Evolutionary conservation across 2,888 invertebrate genomes (phyloP), one percentile per base, ranked within the genome.

Genomic region (Epicampocera succincta): DNA sequence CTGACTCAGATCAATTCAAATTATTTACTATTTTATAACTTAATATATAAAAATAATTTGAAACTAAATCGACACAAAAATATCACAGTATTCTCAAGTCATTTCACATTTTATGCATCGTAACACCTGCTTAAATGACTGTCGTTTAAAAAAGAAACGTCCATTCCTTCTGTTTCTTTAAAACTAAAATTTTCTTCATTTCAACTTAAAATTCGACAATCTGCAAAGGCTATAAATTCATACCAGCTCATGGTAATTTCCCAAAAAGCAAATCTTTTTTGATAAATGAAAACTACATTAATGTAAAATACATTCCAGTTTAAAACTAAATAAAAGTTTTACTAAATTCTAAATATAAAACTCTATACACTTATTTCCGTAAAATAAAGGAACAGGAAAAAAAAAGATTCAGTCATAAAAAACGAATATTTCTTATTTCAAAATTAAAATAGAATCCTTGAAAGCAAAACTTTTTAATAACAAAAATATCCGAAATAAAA

Each of bases 381-480:
- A 42, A 71, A 54, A 54, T 38, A 63, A 69, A 29, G 44, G 50
- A 76, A 63, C 29, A 58, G 29, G 38, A 65, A 66, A 63, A 52
- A 44, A 33, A 68, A 42, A 17, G 8, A 52, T 29, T 52, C 19
- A 25, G 25, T 29, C 52, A 54, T 79, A 79, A 79, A 80, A 78
- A 78, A 54, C 65, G 71, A 78, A 82, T 82, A 82, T 78, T 65
- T 74, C 58, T 71, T 71, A 74, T 74, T 77, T 66, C 69, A 61
- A 82, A 78, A 78, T 78, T 82, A 66, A 78, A 82, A 74, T 82
- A 66, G 75, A 82, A 78, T 82, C 82, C 74, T 82, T 78, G 58
- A 78, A 78, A 82, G 71, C 58, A 78, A 82, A 82, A 82, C 78
- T 82, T 82, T 82, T 82, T 82, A 71, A 82, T 82, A 82, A 78